Evolutionary conservation across 1,140 invertebrate species (phyloP), one percentile per base, ranked within the genome.

Genomic region (Cydia amplana): DNA sequence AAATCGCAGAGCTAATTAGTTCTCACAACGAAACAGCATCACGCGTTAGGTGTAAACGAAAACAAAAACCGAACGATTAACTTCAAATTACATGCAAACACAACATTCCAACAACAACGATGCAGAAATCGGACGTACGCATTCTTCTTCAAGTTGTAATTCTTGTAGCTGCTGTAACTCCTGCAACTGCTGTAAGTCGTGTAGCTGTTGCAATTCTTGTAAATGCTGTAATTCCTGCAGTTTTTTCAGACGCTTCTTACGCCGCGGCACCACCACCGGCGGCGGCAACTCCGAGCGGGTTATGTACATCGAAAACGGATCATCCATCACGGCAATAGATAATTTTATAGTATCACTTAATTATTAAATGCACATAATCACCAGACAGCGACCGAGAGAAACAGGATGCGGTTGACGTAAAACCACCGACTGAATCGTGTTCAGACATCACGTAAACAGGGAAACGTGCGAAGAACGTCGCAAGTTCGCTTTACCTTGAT

Each of bases 401-500:
- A 88, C 84, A 84, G 83, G 80, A 83, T 82, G 86, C 82, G 84
- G 70, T 80, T 84, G 83, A 86, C 80, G 83, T 77, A 83, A 87
- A 83, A 75, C 74, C 51, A 75, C 46, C 77, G 79, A 82, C 81
- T 46, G 78, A 78, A 76, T 46, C 80, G 79, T 79, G 79, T 78
- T 75, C 77, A 79, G 79, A 78, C 80, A 78, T 80, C 80, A 78
- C 81, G 82, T 85, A 85, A 86, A 85, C 85, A 83, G 76, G 63
- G 74, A 72, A 84, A 80, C 87, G 86, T 90, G 85, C 88, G 86
- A 84, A 83, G 85, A 91, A 89, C 85, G 89, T 83, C 89, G 78
- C 83, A 89, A 87, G 85, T 87, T 60, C 84, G 77, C 85, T 85
- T 92, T 88, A 92, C 91, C 91, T 92, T 92, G 91, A 92, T 92